Percentiles rank a stretch among this genome's conserved stretches.
Conservation (phyloP, 92 coral and sea anemone species). For the Zoanthus gigantus region DNA sequence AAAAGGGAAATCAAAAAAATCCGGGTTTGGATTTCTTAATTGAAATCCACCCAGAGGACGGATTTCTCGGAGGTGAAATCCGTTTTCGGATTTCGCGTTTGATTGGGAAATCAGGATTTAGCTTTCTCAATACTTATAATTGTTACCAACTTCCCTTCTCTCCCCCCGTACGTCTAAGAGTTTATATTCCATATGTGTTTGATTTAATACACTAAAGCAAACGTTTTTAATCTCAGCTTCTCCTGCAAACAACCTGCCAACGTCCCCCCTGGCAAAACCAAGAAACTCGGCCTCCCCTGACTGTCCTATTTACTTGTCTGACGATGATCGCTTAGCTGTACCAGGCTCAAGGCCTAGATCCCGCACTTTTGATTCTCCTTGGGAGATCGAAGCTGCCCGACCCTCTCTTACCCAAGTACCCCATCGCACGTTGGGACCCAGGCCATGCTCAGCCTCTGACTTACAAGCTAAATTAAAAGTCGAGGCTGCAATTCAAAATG, state of each 20-base stretch:
- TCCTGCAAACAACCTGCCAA: constrained; percentile 34
- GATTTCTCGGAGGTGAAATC: no score
- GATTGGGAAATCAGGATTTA: no score
- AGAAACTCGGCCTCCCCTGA: constrained; percentile 12
- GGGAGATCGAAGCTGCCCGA: neutral
- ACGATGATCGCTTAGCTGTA: neutral
- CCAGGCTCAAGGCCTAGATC: constrained; percentile 26
- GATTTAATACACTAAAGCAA: neutral
- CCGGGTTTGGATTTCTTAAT: no score
- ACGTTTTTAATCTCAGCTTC: constrained; percentile 21
- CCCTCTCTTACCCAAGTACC: neutral
- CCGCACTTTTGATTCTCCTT: constrained; percentile 19
- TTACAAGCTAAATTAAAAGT: constrained; percentile 21
- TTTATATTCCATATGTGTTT: neutral
- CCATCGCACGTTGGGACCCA: constrained; percentile 9
- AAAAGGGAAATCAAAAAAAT: no score
- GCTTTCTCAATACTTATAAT: no score
- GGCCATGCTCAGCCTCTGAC: constrained; percentile 40
- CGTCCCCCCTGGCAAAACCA: constrained; percentile 33
- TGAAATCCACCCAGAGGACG: no score
- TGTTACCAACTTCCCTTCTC: no score
- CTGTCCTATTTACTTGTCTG: neutral
- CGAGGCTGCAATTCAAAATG: constrained; percentile 33
- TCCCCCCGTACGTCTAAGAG: neutral
- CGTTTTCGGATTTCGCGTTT: no score